Conservation (phyloP, 2,797 vertebrate genomes). For the Poecilia velifera region DNA sequence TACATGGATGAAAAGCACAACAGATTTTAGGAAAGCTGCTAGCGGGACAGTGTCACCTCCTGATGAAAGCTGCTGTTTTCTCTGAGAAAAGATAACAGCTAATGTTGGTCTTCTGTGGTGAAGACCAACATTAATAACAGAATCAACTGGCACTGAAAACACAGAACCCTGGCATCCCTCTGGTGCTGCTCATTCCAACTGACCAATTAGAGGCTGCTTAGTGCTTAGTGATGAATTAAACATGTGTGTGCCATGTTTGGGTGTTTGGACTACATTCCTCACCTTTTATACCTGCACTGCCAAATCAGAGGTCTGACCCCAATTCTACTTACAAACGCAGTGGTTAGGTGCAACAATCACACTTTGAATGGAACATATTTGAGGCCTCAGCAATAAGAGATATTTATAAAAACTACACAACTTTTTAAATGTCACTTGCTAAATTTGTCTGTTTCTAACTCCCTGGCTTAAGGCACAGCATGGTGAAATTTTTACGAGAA, state of each 20-base stretch:
- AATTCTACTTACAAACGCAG: not conserved
- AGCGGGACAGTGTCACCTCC: not conserved
- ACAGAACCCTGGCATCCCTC: not conserved
- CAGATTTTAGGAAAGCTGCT: not conserved
- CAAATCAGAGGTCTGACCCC: not conserved
- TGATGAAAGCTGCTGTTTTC: not conserved
- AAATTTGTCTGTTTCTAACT: not conserved
- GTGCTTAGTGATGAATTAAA: not conserved
- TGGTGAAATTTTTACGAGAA: no score
- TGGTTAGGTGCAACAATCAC: not conserved
- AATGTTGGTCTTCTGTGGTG: not conserved
- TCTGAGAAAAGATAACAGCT: not conserved
- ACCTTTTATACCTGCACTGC: not conserved
- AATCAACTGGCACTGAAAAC: not conserved
- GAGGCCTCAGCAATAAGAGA: not conserved
- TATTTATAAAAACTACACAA: not conserved
- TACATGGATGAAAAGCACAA: not conserved
- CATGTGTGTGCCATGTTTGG: not conserved
- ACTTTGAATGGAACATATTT: not conserved
- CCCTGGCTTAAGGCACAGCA: not conserved
- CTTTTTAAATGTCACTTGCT: not conserved
- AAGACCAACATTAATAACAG: not conserved
- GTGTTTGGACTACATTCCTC: not conserved
- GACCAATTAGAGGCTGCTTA: not conserved
- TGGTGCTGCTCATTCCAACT: not conserved